These are phyloP conservation scores for Crotalus viridis DNA, from an alignment of 2,113 vertebrate genomes.

Conservation along the genomic window DNA sequence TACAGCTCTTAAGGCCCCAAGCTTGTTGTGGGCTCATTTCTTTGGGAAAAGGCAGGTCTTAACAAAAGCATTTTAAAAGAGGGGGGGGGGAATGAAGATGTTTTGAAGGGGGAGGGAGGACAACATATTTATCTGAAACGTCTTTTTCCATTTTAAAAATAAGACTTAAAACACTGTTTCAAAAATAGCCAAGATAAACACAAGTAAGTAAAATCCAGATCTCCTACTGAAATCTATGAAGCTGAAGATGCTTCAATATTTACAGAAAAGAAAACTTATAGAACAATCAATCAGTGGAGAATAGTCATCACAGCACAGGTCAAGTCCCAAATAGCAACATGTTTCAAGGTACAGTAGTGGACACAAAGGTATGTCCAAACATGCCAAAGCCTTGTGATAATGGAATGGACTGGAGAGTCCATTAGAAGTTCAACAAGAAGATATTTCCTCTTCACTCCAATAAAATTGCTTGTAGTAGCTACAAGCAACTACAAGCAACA, in stretches of 20 bases:
- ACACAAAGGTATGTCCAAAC: background rate
- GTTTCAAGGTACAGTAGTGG: background rate
- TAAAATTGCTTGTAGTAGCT: background rate
- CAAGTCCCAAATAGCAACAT: background rate
- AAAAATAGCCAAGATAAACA: background rate
- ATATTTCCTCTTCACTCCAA: background rate
- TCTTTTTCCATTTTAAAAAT: background rate
- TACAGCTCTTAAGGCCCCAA: slow-evolving; percentile 10
- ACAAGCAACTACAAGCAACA: background rate
- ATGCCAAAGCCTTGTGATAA: background rate
- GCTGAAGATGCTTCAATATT: background rate
- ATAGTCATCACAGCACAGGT: too few species aligned
- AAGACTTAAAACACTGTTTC: background rate
- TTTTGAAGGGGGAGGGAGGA: background rate
- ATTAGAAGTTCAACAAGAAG: background rate
- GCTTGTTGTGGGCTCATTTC: slow-evolving; percentile 39
- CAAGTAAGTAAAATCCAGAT: background rate
- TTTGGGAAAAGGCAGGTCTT: slow-evolving; percentile 50
- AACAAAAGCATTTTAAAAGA: slow-evolving; percentile 28
- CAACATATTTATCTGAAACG: background rate
- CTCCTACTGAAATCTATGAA: background rate
- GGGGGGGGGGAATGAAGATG: background rate
- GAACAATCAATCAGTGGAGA: background rate
- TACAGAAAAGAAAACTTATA: background rate
- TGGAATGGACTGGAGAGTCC: background rate